phyloP scores from a whole-genome alignment of 1,140 invertebrate species.

The Scaptomyza graminum region DNA sequence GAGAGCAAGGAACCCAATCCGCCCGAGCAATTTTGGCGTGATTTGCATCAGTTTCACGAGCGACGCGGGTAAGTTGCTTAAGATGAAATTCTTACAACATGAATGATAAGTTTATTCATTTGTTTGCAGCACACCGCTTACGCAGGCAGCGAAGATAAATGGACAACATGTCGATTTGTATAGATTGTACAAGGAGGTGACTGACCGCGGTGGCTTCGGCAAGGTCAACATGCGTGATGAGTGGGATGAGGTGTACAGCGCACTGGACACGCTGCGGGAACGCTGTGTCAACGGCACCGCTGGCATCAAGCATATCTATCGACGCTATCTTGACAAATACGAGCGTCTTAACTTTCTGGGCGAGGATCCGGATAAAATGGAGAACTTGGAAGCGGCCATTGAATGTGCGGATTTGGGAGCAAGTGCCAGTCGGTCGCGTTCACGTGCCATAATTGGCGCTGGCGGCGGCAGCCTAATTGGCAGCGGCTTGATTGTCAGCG shows the following conservation, averaged over 20 bases:
- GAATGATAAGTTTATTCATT: constrained; percentile 16
- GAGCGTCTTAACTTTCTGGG: constrained; percentile 86
- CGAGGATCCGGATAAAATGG: constrained; percentile 90
- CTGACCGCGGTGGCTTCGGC: constrained; percentile 94
- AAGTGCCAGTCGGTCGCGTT: constrained; percentile 84
- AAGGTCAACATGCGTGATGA: constrained; percentile 93
- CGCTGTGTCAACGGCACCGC: constrained; percentile 94
- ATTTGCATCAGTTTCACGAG: constrained; percentile 92
- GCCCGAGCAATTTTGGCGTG: constrained; percentile 88
- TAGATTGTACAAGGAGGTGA: constrained; percentile 95
- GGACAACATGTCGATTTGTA: constrained; percentile 96
- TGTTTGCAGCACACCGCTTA: constrained; percentile 89
- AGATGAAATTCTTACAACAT: not conserved
- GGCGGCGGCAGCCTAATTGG: constrained; percentile 27
- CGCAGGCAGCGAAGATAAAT: constrained; percentile 91
- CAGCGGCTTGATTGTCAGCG: constrained; percentile 19
- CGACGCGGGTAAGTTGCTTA: constrained; percentile 90
- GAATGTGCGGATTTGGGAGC: constrained; percentile 60
- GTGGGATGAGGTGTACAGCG: constrained; percentile 92
- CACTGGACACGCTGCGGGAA: constrained; percentile 89
- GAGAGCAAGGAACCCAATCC: constrained; percentile 34
- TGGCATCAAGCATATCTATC: constrained; percentile 94
- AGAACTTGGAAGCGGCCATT: constrained; percentile 90
- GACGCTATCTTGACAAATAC: constrained; percentile 89
- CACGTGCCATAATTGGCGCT: constrained; percentile 42